phyloP scores from a whole-genome alignment of 2,888 invertebrate genomes.

The Pediacus dermestoides region DNA sequence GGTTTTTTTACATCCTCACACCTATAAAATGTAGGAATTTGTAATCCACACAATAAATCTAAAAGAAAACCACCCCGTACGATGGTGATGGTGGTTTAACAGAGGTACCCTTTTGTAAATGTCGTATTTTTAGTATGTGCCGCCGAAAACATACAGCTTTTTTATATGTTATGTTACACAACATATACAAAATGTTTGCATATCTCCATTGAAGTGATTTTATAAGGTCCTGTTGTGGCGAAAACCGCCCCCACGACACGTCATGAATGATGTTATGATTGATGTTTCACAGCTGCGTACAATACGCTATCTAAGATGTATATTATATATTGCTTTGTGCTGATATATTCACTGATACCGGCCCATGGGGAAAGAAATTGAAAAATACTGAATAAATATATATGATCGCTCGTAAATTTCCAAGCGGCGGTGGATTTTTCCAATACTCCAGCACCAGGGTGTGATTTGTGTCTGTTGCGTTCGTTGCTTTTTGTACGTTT shows the following conservation, averaged over 20 bases:
- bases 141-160: too few species aligned
- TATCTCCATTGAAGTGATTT: conserved; percentile 25
- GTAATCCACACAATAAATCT: too few species aligned
- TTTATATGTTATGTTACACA: too few species aligned
- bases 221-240: conserved; percentile 24
- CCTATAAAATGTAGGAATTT: too few species aligned
- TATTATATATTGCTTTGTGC: conserved; percentile 42
- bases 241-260: conserved; percentile 16
- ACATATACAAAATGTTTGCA: too few species aligned
- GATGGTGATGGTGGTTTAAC: too few species aligned
- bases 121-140: too few species aligned
- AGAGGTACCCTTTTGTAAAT: too few species aligned
- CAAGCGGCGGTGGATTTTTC: conserved; percentile 40
- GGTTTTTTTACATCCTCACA: too few species aligned
- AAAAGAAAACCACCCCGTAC: too few species aligned
- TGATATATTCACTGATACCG: conserved; percentile 39
- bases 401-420: conserved; percentile 44
- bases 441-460: conserved; percentile 38
- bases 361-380: conserved; percentile 39
- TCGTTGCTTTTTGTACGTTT: conserved; percentile 32
- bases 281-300: conserved; percentile 40
- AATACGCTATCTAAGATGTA: conserved; percentile 36
- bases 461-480: conserved; percentile 40
- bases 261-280: conserved; percentile 38
- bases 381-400: conserved; percentile 46